Conservation (phyloP, 2,113 vertebrate species). For the Orycteropus afer region DNA sequence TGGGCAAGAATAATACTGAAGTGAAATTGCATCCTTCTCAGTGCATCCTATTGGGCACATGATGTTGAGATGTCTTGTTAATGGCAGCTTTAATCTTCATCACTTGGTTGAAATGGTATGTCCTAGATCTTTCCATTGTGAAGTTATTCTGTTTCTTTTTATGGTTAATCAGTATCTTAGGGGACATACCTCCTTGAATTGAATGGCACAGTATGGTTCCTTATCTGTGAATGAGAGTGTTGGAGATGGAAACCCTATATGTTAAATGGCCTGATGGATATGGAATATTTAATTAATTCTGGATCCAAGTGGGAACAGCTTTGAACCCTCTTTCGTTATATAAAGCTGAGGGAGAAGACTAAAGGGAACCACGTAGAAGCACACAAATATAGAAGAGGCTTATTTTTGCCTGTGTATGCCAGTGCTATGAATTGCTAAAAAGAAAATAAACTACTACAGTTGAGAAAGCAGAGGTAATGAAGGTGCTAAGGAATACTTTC, state of each 20-base stretch:
- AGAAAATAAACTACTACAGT: not conserved
- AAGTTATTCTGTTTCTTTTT: not conserved
- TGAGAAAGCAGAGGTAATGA: not conserved
- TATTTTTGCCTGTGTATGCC: not conserved
- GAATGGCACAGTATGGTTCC: not conserved
- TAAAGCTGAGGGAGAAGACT: not conserved
- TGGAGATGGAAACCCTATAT: fast-evolving
- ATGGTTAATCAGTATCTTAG: not conserved
- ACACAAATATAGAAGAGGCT: not conserved
- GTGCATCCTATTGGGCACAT: fast-evolving
- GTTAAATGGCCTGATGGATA: fast-evolving
- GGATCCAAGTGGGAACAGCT: not conserved
- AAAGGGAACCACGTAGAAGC: not conserved
- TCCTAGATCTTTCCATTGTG: not conserved
- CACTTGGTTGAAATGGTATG: not conserved
- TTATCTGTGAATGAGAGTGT: not conserved
- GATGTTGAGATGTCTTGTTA: not conserved
- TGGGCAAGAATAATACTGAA: not conserved
- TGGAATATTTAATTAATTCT: not conserved
- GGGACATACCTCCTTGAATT: not conserved
- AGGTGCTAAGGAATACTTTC: not conserved
- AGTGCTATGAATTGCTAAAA: not conserved
- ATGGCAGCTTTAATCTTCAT: not conserved
- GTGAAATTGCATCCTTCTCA: not conserved
- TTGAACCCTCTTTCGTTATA: not conserved